phyloP scores from a whole-genome alignment of 2,888 invertebrate species.

The Drosophila macrospina region DNA sequence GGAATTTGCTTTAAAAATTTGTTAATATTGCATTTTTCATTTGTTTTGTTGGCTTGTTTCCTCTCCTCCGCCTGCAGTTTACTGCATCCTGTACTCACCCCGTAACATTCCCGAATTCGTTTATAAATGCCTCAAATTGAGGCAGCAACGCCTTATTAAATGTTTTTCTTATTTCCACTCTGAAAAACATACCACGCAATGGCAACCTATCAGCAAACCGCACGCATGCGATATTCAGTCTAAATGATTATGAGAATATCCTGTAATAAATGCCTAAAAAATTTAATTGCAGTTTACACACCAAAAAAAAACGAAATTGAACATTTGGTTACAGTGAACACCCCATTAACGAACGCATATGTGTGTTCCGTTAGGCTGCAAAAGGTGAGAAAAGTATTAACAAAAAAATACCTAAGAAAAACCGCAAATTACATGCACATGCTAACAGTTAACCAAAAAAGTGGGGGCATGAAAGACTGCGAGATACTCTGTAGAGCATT shows the following conservation, averaged over 20 bases:
- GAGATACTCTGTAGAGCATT: conserved; percentile 5
- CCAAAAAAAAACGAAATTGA: conserved; percentile 19
- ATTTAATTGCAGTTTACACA: conserved; percentile 48
- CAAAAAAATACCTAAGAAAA: conserved; percentile 29
- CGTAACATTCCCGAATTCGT: conserved; percentile 12
- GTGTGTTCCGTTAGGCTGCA: conserved; percentile 19
- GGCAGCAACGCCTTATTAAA: conserved; percentile 57
- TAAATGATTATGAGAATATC: conserved; percentile 44
- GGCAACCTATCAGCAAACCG: conserved; percentile 43
- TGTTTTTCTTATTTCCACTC: conserved; percentile 23
- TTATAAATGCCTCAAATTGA: conserved; percentile 69
- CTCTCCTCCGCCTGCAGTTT: neutral
- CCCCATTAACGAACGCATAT: conserved; percentile 10
- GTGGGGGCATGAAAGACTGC: neutral
- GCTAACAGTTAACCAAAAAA: conserved; percentile 20
- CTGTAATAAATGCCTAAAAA: conserved; percentile 43
- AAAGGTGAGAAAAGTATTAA: conserved; percentile 78
- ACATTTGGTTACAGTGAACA: conserved; percentile 50
- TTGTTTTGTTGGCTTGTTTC: too few species aligned
- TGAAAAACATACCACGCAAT: conserved; percentile 19
- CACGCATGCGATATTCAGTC: conserved; percentile 53
- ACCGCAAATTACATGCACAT: conserved; percentile 75
- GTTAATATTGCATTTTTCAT: neutral
- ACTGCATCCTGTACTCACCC: neutral
- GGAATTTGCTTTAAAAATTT: neutral